Base-by-base conservation (phyloP, 2,113 vertebrate species). In the Mugil cephalus region DNA sequence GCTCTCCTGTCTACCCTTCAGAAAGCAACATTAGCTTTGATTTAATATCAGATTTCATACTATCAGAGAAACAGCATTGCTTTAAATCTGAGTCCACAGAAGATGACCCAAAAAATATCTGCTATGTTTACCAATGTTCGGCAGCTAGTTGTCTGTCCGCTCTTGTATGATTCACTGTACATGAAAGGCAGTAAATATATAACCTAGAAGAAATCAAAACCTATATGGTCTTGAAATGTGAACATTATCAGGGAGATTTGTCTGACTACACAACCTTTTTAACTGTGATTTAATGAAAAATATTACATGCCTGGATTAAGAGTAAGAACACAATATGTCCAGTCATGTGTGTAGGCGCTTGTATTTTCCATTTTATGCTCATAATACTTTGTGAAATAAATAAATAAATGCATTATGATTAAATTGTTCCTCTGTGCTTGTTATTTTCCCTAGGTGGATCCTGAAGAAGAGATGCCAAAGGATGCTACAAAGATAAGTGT, bases 401-500 rank as follows among this genome's bases (percentile, higher is more conserved):
- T 30, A 30, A 43, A 30, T 45, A 2, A 13, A 11, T 4, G 7
- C 7, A 38, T 55, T 30, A 19, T 30, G 18, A 75, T 18, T 19
- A 12, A 36, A 52, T 39, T 19, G 4, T 58, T 24, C 43, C 15
- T 8, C 61, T 13, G 7, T 66, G 34, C 72, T 52, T 81, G 15
- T 65, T 62, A 60, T 46, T 77, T 66, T 76, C 74, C 3, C 15
- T 88, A 98, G 96, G 93, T 96, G 79, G 93, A 93, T 79, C 93
- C 88, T 12, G 95, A 94, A 82, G 96, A 96, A 54, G 95, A 96
- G 73, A 79, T 91, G 0, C 93, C 93, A 72, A 97, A 96, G 90
- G 97, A 96, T n/a, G 96, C 96, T 0, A 98, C 96, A 45, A 98
- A 98, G 93, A 98, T 98, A 86, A 98, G 97, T 17, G 97, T 98